Conservation (phyloP, 2,888 invertebrate genomes). For the Drosophila hamatofila region DNA sequence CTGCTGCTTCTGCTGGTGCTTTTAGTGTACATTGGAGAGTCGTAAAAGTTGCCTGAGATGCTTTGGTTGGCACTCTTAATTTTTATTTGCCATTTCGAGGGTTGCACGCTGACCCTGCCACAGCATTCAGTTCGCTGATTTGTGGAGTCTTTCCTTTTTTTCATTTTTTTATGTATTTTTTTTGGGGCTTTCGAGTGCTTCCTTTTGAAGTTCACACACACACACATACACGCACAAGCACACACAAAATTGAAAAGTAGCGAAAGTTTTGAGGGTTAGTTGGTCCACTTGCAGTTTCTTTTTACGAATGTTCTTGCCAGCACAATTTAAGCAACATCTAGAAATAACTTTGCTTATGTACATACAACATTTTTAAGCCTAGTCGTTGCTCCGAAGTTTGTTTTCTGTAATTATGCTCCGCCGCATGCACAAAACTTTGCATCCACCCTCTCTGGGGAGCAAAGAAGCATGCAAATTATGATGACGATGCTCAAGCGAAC, state of each 20-base stretch:
- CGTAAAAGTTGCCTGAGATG: conserved; percentile 65
- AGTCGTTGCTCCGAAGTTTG: conserved; percentile 60
- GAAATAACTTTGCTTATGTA: conserved; percentile 33
- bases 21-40: conserved; percentile 82
- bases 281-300: conserved; percentile 48
- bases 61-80: conserved; percentile 44
- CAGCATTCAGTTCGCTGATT: conserved; percentile 4
- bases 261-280: conserved; percentile 72
- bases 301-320: conserved; percentile 38
- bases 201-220: conserved; percentile 38
- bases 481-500: conserved; percentile 39
- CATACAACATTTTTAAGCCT: conserved; percentile 63
- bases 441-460: conserved; percentile 48
- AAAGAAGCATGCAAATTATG: conserved; percentile 70
- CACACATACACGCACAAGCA: conserved; percentile 5
- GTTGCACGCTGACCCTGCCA: conserved; percentile 51
- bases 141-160: background rate
- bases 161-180: background rate
- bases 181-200: conserved; percentile 17
- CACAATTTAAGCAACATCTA: conserved; percentile 33
- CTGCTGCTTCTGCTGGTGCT: conserved; percentile 36
- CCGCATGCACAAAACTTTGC: conserved; percentile 69
- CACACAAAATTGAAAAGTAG: conserved; percentile 71
- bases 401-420: conserved; percentile 71
- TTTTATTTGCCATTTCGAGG: conserved; percentile 59